Evolutionary conservation across 2,797 vertebrate genomes (phyloP).

Genomic region (Crypturellus tataupa): DNA sequence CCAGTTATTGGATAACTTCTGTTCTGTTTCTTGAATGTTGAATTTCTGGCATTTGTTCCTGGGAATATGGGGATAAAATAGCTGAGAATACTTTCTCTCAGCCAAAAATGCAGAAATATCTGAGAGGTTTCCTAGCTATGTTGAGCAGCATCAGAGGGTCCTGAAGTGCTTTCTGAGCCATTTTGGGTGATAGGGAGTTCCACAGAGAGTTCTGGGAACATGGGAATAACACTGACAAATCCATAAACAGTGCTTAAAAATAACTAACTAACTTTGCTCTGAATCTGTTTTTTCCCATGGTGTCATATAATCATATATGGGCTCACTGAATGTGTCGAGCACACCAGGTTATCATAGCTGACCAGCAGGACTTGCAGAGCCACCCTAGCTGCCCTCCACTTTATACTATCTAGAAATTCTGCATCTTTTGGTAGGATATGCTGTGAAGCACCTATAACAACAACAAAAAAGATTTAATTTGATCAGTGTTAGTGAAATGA

Average conservation of each 20-base stretch:
- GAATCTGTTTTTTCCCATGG: constrained; percentile 70
- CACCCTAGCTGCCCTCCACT: neutral
- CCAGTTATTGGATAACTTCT: constrained; percentile 52
- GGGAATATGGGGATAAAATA: constrained; percentile 76
- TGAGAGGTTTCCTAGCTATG: constrained; percentile 64
- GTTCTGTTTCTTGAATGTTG: constrained; percentile 51
- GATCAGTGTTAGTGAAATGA: neutral
- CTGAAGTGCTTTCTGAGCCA: constrained; percentile 54
- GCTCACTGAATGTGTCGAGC: neutral
- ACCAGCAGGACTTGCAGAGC: neutral
- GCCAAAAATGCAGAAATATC: constrained; percentile 74
- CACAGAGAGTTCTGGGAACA: constrained; percentile 64
- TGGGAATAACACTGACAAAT: constrained; percentile 77
- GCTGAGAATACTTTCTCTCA: constrained; percentile 73
- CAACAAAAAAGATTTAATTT: neutral
- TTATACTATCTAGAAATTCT: neutral
- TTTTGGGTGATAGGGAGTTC: constrained; percentile 69
- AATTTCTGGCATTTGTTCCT: constrained; percentile 76
- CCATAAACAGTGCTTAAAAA: constrained; percentile 79
- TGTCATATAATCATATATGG: constrained; percentile 36
- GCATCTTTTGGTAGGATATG: neutral
- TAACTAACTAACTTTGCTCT: constrained; percentile 62
- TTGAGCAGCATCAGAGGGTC: constrained; percentile 49
- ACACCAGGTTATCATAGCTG: neutral
- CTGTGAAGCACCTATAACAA: neutral